These are phyloP conservation scores for Galago senegalensis DNA, from an alignment of 2,797 vertebrate genomes.

Conservation along the genomic window DNA sequence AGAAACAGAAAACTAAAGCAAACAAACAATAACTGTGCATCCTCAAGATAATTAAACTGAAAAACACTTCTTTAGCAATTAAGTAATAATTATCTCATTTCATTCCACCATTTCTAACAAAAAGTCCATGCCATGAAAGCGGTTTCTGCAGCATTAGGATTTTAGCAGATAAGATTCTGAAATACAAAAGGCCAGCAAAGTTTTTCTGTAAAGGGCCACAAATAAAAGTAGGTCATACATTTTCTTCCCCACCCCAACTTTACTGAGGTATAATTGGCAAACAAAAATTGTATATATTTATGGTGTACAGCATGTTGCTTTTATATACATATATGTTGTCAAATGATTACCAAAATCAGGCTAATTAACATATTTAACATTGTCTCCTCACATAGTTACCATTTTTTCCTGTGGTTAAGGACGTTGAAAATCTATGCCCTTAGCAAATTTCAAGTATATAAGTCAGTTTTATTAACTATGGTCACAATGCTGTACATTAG, in stretches of 20 bases:
- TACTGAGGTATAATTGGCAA: not conserved
- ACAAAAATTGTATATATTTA: not conserved
- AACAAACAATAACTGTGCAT: slow-evolving; percentile 32
- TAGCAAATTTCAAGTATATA: not conserved
- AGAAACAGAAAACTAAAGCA: not conserved
- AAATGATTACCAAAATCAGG: not conserved
- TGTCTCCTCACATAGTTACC: not conserved
- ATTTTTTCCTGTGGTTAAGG: not conserved
- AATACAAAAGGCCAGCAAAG: not conserved
- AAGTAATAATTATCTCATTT: not conserved
- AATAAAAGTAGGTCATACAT: not conserved
- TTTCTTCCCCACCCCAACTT: not conserved
- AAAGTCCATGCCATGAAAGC: not conserved
- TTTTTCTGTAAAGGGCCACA: not conserved
- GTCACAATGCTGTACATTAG: not conserved
- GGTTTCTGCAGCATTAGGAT: not conserved
- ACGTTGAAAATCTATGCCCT: not conserved
- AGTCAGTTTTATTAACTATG: not conserved
- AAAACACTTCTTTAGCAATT: not conserved
- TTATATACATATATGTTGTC: not conserved
- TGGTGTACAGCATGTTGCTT: not conserved
- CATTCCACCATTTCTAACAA: not conserved
- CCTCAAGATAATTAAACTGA: not conserved
- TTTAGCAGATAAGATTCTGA: not conserved
- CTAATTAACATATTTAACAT: not conserved